Base-by-base conservation (phyloP, 2,797 vertebrate genomes). In the Limnodromus scolopaceus region DNA sequence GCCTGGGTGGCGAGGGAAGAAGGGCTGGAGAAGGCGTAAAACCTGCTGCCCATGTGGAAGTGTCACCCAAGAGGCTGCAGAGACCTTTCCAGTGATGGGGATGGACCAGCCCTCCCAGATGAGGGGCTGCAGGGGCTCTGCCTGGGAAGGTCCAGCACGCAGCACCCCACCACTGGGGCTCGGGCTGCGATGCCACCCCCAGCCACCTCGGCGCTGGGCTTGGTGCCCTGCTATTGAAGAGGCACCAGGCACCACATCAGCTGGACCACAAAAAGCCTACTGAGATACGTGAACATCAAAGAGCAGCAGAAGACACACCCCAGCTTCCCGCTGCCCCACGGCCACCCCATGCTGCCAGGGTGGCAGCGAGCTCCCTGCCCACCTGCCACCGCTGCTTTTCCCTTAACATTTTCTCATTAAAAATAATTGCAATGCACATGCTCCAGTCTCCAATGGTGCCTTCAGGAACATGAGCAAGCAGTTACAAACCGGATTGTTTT, bases 121-220 rank as follows among this genome's bases (percentile, higher is more conserved):
- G 3, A n/a, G 41, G 46, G 49, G 36, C 49, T 36, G 57, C 13
- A 9, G 24, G 38, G 36, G 53, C 60, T 60, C 25, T 63, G 60
- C 23, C 51, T 6, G 0, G 16, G 20, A 22, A 39, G 32, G 8
- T 9, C 16, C 23, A 2, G 49, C 83, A 25, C 71, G 9, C 1
- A 1, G 39, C 18, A 8, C 12, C 14, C 83, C 64, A 13, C 2
- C 1, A 43, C 70, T 7, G 7, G 72, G 28, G 28, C n/a, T 55
- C 1, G 0, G 36, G 19, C 39, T 34, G 41, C 1, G 1, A 12
- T 51, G 55, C 20, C 63, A 14, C 3, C 25, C 30, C 38, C 0
- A 0, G 32, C n/a, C n/a, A 54, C 4, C 20, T 45, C 3, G 0
- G 49, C 1, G 1, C 36, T 17, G 55, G 28, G 15, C 18, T 65